phyloP scores from a whole-genome alignment of 2,797 vertebrate species.

The Gobionotothen gibberifrons region DNA sequence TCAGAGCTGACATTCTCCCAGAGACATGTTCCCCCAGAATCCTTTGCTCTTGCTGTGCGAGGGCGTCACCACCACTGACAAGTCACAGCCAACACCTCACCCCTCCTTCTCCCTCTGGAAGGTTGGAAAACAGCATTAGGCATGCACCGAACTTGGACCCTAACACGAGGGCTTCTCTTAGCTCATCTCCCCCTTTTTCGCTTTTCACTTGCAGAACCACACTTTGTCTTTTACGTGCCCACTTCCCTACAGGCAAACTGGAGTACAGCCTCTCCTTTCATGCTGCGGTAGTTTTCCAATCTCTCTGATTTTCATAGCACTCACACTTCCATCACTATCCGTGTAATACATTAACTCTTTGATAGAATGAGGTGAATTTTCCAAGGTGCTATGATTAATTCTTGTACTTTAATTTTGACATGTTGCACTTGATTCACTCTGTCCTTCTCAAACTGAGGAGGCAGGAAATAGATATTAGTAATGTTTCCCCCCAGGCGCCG shows the following conservation, averaged over 20 bases:
- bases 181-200: constrained; percentile 29
- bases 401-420: constrained; percentile 69
- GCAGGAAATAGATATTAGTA: constrained; percentile 79
- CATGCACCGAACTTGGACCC: constrained; percentile 70
- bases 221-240: constrained; percentile 38
- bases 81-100: constrained; percentile 84
- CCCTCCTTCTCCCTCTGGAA: constrained; percentile 69
- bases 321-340: constrained; percentile 88
- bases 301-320: constrained; percentile 72
- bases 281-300: constrained; percentile 59
- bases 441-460: constrained; percentile 68
- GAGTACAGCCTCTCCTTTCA: constrained; percentile 38
- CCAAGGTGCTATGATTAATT: constrained; percentile 64
- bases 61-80: constrained; percentile 89
- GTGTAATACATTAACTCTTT: constrained; percentile 79
- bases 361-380: constrained; percentile 62
- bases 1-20: constrained; percentile 94
- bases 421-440: constrained; percentile 72
- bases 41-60: constrained; percentile 84
- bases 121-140: constrained; percentile 90
- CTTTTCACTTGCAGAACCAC: constrained; percentile 42
- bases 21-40: constrained; percentile 91
- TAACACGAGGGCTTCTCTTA: constrained; percentile 58
- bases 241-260: constrained; percentile 42
- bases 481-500: constrained; percentile 71